These are phyloP conservation scores for Tauraco erythrolophus DNA, from an alignment of 2,113 vertebrate species.

Conservation along the genomic window DNA sequence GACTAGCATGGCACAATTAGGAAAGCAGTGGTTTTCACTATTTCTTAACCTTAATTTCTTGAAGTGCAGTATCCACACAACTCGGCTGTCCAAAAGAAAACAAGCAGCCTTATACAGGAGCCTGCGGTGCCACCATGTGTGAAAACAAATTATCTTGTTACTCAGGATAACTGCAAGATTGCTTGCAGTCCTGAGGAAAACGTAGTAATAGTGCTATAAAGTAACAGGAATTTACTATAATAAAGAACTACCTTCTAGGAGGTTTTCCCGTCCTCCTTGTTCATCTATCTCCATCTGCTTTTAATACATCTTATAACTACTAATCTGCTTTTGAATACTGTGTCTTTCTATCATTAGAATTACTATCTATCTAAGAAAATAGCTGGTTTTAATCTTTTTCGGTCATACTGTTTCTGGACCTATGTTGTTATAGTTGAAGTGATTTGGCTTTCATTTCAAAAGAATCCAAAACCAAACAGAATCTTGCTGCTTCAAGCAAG, in stretches of 20 bases:
- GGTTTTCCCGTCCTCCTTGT: neutral
- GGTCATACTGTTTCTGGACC: neutral
- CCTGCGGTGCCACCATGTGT: conserved; percentile 27
- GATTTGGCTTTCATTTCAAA: neutral
- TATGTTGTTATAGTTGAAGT: neutral
- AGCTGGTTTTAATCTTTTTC: neutral
- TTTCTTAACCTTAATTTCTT: neutral
- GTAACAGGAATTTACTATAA: neutral
- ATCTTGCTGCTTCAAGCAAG: neutral
- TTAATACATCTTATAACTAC: neutral
- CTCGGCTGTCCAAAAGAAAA: neutral
- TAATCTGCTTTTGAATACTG: neutral
- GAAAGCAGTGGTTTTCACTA: neutral
- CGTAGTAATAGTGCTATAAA: neutral
- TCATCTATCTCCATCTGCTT: neutral
- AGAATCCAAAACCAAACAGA: neutral
- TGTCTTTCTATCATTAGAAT: neutral
- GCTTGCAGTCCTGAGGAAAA: neutral
- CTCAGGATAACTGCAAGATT: neutral
- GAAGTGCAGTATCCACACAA: neutral
- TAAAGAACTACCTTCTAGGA: neutral
- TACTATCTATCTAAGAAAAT: neutral
- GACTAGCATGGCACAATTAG: neutral
- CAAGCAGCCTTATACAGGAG: neutral
- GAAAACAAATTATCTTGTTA: neutral